phyloP scores from a whole-genome alignment of 2,888 invertebrate species.

The Lasiommata megera region DNA sequence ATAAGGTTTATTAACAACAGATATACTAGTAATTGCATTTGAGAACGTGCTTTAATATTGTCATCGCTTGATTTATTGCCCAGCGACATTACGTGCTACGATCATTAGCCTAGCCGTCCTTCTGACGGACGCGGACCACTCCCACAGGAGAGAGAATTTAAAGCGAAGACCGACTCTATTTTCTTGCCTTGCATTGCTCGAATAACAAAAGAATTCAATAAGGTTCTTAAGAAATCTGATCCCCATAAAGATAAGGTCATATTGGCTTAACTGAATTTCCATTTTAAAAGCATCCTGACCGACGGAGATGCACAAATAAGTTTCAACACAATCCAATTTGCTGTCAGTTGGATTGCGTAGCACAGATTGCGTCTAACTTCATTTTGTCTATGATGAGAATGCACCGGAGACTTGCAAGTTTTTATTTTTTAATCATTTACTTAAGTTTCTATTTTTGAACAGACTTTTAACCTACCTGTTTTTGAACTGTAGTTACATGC shows the following conservation, averaged over 20 bases:
- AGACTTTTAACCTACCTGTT: too few relatives aligned
- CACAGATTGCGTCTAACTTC: slow-evolving; percentile 63
- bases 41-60: not conserved
- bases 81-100: too few relatives aligned
- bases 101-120: too few relatives aligned
- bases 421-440: slow-evolving; percentile 12
- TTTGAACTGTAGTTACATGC: too few relatives aligned
- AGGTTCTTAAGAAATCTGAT: not conserved
- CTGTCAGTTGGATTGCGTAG: slow-evolving; percentile 45
- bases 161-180: not conserved
- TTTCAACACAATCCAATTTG: slow-evolving; percentile 47
- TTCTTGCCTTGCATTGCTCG: not conserved
- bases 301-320: slow-evolving; percentile 43
- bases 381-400: slow-evolving; percentile 44
- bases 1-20: slow-evolving; percentile 1
- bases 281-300: slow-evolving; percentile 18
- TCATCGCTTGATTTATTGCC: slow-evolving; percentile 1
- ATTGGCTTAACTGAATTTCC: slow-evolving; percentile 6
- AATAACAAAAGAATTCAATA: not conserved
- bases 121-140: too few relatives aligned
- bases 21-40: slow-evolving; percentile 5
- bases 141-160: too few relatives aligned
- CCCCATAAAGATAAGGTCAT: slow-evolving; percentile 1
- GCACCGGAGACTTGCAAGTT: slow-evolving; percentile 5
- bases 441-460: not conserved